Base-by-base conservation (phyloP, 2,888 invertebrate genomes). In the Agrotis ipsilon region DNA sequence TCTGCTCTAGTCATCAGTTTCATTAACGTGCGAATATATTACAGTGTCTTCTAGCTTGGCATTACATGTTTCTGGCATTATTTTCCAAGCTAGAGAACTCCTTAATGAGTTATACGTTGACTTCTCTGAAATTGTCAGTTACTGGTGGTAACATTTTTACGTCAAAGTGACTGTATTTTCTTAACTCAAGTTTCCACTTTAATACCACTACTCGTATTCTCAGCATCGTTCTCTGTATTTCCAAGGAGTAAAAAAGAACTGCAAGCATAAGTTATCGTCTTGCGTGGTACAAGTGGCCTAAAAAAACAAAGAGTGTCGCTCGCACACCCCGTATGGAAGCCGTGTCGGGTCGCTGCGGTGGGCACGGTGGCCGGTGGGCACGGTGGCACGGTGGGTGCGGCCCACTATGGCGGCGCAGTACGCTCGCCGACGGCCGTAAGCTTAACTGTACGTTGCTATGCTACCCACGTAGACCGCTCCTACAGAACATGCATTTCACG, bases 311-410 rank as follows among this genome's bases (percentile, higher is more conserved):
- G 80, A 79, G 72, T 83, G 70, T 81, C 84, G 82, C 84, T 79
- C 76, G 65, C 76, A 86, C 86, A 86, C 86, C 81, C 85, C 71
- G 72, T 75, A 75, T 84, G 69, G 83, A 75, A 80, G 84, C 81
- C 82, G 80, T 82, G 80, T 66, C 78, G 77, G 72, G 69, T 75
- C 75, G 78, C 48, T 32, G 75, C 69, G 75, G 87, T 83, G 81
- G 84, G 85, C 71, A 78, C 84, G 86, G 84, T 85, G 78, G 79
- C 81, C 84, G 82, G 86, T 86, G 81, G 81, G 85, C 70, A 83
- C 85, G 82, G 86, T 86, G 82, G 85, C 70, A 54, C 84, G 82
- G 86, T 86, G 82, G 81, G 85, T 72, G 85, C 86, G 85, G 86
- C 87, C 82, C 85, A 77, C 85, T 74, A 73, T 80, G 75, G 72